Evolutionary conservation across 2,888 invertebrate species (phyloP).

Genomic region (Phania funesta): DNA sequence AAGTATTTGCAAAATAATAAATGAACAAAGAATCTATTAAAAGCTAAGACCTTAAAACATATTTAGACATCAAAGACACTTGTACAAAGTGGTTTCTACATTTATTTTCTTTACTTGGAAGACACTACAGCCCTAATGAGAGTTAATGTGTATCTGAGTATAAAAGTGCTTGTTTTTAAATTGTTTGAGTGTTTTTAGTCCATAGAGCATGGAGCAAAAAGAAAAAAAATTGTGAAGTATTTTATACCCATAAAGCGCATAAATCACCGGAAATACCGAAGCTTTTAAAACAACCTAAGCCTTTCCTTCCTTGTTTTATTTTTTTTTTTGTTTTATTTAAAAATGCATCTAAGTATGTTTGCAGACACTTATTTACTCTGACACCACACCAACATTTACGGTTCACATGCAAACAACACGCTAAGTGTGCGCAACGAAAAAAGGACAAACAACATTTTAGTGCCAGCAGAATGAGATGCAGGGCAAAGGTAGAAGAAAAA

Average conservation of each 20-base stretch:
- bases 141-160: background rate
- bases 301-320: slow-evolving; percentile 37
- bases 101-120: slow-evolving; percentile 2
- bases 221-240: slow-evolving; percentile 15
- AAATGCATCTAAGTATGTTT: slow-evolving; percentile 12
- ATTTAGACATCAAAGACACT: slow-evolving; percentile 36
- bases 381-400: background rate
- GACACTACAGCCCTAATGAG: slow-evolving; percentile 18
- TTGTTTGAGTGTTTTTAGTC: background rate
- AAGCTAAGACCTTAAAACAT: slow-evolving; percentile 29
- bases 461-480: background rate
- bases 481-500: background rate
- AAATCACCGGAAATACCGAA: slow-evolving; percentile 63
- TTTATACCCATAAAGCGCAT: slow-evolving; percentile 53
- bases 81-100: background rate
- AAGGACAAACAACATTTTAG: slow-evolving; percentile 32
- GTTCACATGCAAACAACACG: slow-evolving; percentile 6
- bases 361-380: slow-evolving; percentile 17
- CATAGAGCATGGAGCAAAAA: background rate
- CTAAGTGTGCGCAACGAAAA: slow-evolving; percentile 6
- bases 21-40: background rate
- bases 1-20: background rate
- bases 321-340: background rate
- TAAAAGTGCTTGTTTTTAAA: background rate
- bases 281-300: slow-evolving; percentile 62